These are phyloP conservation scores for Rhabdomys pumilio DNA, from an alignment of 2,797 vertebrate species.

Conservation along the genomic window DNA sequence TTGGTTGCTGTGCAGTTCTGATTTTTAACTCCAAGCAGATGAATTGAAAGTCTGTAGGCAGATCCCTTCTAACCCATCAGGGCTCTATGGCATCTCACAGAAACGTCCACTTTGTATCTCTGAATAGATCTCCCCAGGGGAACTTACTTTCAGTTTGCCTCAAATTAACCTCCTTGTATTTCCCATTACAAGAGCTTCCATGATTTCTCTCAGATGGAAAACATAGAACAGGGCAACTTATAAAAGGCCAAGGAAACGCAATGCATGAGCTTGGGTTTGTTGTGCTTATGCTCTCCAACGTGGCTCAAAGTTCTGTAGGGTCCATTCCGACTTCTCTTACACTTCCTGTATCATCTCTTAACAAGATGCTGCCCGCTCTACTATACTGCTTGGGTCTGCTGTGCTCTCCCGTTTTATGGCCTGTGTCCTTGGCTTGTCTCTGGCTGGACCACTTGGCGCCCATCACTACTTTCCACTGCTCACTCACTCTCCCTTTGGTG, in stretches of 20 bases:
- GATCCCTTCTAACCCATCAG: neutral
- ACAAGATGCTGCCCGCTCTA: neutral
- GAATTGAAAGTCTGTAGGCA: neutral
- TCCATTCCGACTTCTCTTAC: too few species aligned
- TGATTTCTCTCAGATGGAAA: neutral
- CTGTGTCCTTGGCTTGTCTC: neutral
- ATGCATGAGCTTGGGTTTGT: neutral
- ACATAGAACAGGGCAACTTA: neutral
- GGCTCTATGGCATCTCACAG: neutral
- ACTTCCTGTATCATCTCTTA: neutral
- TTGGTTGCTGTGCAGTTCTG: neutral
- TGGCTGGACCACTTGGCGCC: neutral
- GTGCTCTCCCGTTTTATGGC: neutral
- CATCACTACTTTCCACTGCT: neutral
- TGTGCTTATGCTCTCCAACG: neutral
- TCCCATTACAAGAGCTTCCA: neutral
- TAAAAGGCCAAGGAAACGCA: neutral
- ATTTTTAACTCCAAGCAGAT: neutral
- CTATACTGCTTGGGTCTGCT: neutral
- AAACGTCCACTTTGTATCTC: neutral
- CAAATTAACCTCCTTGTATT: slow-evolving; percentile 30
- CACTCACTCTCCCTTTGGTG: neutral
- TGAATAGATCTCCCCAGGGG: neutral
- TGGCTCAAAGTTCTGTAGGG: neutral
- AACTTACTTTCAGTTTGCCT: neutral